Evolutionary conservation across 2,113 vertebrate species (phyloP).

Genomic region (Pleuronectes platessa): DNA sequence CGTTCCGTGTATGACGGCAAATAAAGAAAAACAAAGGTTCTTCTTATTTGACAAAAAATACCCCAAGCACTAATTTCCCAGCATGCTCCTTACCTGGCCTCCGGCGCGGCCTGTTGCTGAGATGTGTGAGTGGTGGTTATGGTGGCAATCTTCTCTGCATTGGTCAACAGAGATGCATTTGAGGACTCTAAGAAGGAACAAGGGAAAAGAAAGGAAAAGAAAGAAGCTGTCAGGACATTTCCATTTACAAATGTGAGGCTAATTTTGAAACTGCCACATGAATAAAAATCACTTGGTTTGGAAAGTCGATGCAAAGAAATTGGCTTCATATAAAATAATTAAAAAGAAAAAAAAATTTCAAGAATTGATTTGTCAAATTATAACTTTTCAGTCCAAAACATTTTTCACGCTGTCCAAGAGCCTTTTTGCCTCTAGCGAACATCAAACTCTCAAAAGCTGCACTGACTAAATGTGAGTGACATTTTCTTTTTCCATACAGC

Average conservation of each 20-base stretch:
- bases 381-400: constrained; percentile 12
- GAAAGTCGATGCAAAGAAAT: not conserved
- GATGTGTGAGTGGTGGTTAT: constrained; percentile 97
- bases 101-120: constrained; percentile 89
- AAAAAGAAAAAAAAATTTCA: not conserved
- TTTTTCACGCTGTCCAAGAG: constrained; percentile 6
- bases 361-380: not conserved
- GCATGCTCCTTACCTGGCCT: constrained; percentile 87
- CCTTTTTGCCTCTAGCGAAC: constrained; percentile 2
- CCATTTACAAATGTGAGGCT: not conserved
- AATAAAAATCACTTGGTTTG: not conserved
- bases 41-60: too few species aligned
- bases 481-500: not conserved
- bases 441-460: not conserved
- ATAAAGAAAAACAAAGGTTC: too few species aligned
- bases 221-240: not conserved
- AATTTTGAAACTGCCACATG: not conserved
- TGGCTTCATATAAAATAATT: not conserved
- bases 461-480: constrained; percentile 13
- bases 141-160: constrained; percentile 99
- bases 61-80: not conserved
- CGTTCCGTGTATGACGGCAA: too few species aligned
- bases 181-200: constrained; percentile 88
- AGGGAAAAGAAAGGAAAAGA: not conserved
- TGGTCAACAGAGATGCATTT: constrained; percentile 96